A percentile compares a stretch with the other conserved stretches of the same genome.
phyloP scores from a whole-genome alignment of 1,140 invertebrate species.

The Vollenhovia emeryi region DNA sequence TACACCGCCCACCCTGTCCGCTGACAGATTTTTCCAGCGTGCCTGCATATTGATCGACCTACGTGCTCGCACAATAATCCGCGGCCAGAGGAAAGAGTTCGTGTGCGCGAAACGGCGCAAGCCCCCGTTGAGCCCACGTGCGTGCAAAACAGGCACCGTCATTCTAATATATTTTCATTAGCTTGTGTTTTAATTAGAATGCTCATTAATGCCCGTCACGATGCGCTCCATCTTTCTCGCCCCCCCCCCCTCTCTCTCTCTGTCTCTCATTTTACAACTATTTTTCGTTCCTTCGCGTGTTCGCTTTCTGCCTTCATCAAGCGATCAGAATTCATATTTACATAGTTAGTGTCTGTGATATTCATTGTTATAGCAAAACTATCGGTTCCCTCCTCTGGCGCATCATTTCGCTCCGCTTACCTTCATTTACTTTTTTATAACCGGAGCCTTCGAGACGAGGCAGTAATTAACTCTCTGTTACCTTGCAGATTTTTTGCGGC shows the following conservation, averaged over 20 bases:
- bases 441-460: slow-evolving; percentile 34
- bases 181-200: slow-evolving; percentile 79
- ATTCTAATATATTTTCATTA: slow-evolving; percentile 82
- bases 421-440: slow-evolving; percentile 58
- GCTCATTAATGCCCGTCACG: slow-evolving; percentile 76
- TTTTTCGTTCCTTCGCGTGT: neutral
- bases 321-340: slow-evolving; percentile 71
- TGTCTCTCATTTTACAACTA: neutral
- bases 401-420: slow-evolving; percentile 42
- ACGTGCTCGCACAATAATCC: slow-evolving; percentile 34
- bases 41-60: slow-evolving; percentile 60
- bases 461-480: slow-evolving; percentile 71
- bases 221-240: slow-evolving; percentile 58
- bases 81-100: neutral
- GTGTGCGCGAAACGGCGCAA: neutral
- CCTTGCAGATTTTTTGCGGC: slow-evolving; percentile 55
- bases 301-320: neutral
- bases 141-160: slow-evolving; percentile 72
- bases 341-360: slow-evolving; percentile 44
- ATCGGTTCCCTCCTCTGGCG: neutral
- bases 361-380: slow-evolving; percentile 22
- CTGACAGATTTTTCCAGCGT: slow-evolving; percentile 47
- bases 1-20: slow-evolving; percentile 15
- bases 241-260: neutral
- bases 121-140: slow-evolving; percentile 60